Percentiles rank a stretch among this genome's conserved stretches.
Evolutionary conservation across 2,888 invertebrate genomes (phyloP).

Genomic region (Heliconius cydno): DNA sequence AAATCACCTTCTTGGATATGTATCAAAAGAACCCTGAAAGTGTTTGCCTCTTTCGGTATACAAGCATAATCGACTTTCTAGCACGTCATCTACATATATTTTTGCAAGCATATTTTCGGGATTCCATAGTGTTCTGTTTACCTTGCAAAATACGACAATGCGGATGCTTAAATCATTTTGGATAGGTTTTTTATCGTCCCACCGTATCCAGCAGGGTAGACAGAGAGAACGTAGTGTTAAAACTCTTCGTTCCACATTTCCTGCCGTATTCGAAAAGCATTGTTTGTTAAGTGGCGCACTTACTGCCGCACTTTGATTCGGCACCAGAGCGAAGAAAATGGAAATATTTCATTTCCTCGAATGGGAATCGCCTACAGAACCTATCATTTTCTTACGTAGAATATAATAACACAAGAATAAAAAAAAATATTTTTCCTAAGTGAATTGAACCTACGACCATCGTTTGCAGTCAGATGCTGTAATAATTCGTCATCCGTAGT

Average conservation of each 20-base stretch:
- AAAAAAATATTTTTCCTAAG: no score
- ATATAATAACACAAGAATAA: background rate
- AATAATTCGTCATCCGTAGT: no score
- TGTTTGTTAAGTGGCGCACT: no score
- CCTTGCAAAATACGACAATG: background rate
- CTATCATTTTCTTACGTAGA: background rate
- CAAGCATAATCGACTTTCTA: slow-evolving; percentile 22
- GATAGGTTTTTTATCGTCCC: no score
- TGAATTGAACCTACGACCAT: background rate
- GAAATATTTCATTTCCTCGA: no score
- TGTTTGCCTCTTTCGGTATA: slow-evolving; percentile 8
- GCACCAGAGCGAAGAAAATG: no score
- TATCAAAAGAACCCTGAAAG: slow-evolving; percentile 8
- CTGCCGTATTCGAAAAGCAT: no score
- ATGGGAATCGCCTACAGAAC: no score
- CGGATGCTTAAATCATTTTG: background rate
- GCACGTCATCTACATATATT: slow-evolving; percentile 23
- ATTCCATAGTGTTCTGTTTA: background rate
- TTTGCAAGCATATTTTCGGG: slow-evolving; percentile 2
- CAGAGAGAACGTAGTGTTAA: no score
- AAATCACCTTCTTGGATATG: background rate
- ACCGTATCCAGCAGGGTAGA: no score
- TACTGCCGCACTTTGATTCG: no score
- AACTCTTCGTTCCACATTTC: no score
- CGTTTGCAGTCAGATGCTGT: background rate